Evolutionary conservation across 2,888 invertebrate species (phyloP).

Genomic region (Lasioglossum pauxillum): DNA sequence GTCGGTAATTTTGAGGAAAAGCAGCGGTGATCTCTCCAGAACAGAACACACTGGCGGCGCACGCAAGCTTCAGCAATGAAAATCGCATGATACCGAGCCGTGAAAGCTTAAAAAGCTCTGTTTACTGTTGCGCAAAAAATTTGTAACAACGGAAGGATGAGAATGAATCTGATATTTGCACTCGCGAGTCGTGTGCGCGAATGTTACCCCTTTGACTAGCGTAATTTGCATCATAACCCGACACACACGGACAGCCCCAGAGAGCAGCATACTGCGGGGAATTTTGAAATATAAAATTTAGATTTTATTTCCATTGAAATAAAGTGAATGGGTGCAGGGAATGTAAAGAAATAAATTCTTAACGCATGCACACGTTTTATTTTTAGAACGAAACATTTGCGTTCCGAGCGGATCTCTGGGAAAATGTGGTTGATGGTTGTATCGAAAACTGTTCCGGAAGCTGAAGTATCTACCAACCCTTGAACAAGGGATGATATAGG

Average conservation of each 20-base stretch:
- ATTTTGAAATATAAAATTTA: not conserved
- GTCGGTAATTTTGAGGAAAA: not conserved
- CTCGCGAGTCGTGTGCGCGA: not conserved
- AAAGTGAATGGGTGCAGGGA: not conserved
- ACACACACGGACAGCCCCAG: not conserved
- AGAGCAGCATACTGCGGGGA: not conserved
- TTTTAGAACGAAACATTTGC: not conserved
- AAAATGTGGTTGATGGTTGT: not conserved
- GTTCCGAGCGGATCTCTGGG: not conserved
- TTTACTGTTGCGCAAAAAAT: not conserved
- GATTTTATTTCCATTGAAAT: not conserved
- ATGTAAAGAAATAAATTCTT: not conserved
- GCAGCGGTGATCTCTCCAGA: not conserved
- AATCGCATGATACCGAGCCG: not conserved
- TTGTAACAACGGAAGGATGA: not conserved
- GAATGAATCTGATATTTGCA: not conserved
- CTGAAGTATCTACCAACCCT: not conserved
- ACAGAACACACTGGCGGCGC: not conserved
- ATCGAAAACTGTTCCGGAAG: not conserved
- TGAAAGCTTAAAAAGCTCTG: not conserved
- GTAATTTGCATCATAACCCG: not conserved
- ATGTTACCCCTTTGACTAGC: not conserved
- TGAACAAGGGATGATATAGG: not conserved
- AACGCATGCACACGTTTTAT: not conserved
- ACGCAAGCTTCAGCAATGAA: not conserved